Evolutionary conservation across 2,888 invertebrate genomes (phyloP), one percentile per base, ranked within the genome.

Genomic region (Epinotia ramella): DNA sequence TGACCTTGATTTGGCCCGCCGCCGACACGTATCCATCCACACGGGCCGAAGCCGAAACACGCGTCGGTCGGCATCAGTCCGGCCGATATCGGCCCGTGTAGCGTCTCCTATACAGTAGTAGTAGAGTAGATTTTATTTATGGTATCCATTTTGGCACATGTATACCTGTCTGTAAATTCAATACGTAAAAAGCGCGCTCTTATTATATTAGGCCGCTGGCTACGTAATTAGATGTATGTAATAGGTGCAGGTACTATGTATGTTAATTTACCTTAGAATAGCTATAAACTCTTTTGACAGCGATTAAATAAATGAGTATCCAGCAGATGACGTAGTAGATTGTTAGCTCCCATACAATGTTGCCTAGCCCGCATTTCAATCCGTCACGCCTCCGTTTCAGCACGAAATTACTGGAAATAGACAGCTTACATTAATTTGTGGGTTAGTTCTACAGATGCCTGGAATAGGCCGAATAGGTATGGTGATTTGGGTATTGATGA

Each of bases 261-360:
- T 6, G 6, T 7, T n/a, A 24, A 12, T 3, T 73, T 79, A 89
- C 94, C 88, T 94, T 94, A 1, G 93, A 93, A 80, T 91, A 93
- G 78, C 94, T 92, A 78, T 94, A 94, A 76, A 94, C 87, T 63
- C 88, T 82, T 79, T 94, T 94, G 79, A 91, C 82, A 2, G 89
- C 87, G 6, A 94, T 87, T 18, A 91, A 87, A 79, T 94, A 94
- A 57, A 94, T 84, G 5, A 93, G 79, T 0, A 88, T n/a, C 93
- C 94, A 94, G 69, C 86, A 86, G 64, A 94, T 87, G 1, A 89
- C 79, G 79, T 87, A 92, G 81, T 94, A 94, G 1, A 83, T 78
- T 0, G 88, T 80, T 70, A 94, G 80, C 78, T 94, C 93, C 83
- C 90, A 85, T 13, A 91, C 91, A 0, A 93, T 78, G 60, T 86